Conservation (phyloP, 1,140 invertebrate species). For the Ceratina calcarata region DNA sequence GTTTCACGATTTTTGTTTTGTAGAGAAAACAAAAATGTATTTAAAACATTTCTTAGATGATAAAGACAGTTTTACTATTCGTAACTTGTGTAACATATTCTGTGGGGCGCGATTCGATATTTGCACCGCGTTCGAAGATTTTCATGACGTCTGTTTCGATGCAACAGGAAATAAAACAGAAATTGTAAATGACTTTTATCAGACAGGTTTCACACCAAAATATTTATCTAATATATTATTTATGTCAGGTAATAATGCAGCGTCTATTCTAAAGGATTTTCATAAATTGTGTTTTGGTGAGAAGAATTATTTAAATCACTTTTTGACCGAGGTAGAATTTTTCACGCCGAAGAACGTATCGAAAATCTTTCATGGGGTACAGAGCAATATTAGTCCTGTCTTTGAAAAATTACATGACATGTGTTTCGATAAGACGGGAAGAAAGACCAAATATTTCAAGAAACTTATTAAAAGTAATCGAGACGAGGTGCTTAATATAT, state of each 20-base stretch:
- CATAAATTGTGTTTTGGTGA: slow-evolving; percentile 3
- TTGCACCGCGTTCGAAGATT: slow-evolving; percentile 13
- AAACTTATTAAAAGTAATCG: slow-evolving; percentile 46
- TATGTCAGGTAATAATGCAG: slow-evolving; percentile 4
- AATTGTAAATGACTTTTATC: background rate
- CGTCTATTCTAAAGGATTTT: slow-evolving; percentile 1
- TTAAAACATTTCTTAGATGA: slow-evolving; percentile 1
- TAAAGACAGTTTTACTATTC: slow-evolving; percentile 20
- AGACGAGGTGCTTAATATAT: background rate
- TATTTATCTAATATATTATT: background rate
- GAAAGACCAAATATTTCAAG: slow-evolving; percentile 61
- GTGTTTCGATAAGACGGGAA: slow-evolving; percentile 56
- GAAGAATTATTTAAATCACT: slow-evolving; percentile 18
- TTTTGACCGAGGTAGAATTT: background rate
- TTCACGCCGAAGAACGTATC: slow-evolving; percentile 5
- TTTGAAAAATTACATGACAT: slow-evolving; percentile 34
- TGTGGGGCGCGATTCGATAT: background rate
- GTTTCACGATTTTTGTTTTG: slow-evolving; percentile 10
- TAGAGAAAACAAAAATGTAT: background rate
- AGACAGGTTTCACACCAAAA: background rate
- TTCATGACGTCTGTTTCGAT: slow-evolving; percentile 5
- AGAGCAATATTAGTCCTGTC: background rate
- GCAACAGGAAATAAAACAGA: background rate
- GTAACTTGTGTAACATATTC: background rate
- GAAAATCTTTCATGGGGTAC: background rate